A percentile compares a stretch with the other conserved stretches of the same genome.
phyloP scores from a whole-genome alignment of 2,113 vertebrate species.

The Campylomormyrus numenius region DNA sequence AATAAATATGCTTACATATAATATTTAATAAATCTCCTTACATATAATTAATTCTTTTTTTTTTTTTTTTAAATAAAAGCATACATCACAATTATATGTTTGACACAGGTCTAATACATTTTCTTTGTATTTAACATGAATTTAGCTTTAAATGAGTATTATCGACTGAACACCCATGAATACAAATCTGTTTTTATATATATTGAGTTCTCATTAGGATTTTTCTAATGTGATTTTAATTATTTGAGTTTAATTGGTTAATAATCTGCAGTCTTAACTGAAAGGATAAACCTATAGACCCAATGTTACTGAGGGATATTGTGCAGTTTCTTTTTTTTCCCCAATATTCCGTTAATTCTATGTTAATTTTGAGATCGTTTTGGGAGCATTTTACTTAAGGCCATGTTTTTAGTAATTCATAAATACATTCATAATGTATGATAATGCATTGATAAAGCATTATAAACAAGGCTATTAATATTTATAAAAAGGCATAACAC shows the following conservation, averaged over 20 bases:
- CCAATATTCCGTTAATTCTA: neutral
- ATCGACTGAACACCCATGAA: neutral
- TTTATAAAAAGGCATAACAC: too few relatives aligned
- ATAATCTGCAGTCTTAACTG: neutral
- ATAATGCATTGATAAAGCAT: too few relatives aligned
- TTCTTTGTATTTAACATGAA: neutral
- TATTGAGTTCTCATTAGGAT: neutral
- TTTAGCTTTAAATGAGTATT: neutral
- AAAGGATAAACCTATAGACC: neutral
- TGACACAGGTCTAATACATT: neutral
- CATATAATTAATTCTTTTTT: neutral
- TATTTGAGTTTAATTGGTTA: neutral
- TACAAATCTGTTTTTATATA: neutral
- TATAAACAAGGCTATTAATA: too few relatives aligned
- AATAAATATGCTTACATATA: neutral
- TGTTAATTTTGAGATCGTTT: neutral
- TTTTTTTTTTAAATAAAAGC: neutral
- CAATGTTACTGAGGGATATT: neutral
- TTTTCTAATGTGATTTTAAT: neutral
- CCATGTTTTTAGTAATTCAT: too few relatives aligned
- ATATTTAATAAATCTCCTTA: neutral
- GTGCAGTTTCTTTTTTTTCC: neutral
- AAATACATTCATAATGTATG: too few relatives aligned
- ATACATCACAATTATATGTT: neutral
- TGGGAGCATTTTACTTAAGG: too few relatives aligned